A percentile compares a stretch with the other conserved stretches of the same genome.
phyloP scores from a whole-genome alignment of 2,888 invertebrate species.

The Polylopha cassiicola region DNA sequence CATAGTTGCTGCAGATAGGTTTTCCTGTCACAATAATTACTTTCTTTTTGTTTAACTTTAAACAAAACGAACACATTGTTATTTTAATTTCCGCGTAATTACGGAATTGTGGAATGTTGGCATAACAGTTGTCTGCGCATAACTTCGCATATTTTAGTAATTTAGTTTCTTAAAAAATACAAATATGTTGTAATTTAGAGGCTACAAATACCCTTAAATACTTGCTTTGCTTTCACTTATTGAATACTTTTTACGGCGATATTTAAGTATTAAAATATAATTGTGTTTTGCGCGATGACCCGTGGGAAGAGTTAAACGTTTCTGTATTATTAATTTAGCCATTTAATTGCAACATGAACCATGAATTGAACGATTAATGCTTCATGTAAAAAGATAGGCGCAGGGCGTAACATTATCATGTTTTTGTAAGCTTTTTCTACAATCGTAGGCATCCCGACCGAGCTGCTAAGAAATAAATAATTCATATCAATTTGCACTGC shows the following conservation, averaged over 20 bases:
- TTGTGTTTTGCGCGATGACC: conserved; percentile 13
- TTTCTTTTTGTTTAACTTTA: conserved; percentile 33
- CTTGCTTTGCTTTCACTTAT: no score
- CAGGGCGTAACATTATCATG: conserved; percentile 44
- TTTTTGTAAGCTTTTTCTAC: conserved; percentile 45
- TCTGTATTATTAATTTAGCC: conserved; percentile 9
- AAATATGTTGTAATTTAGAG: conserved; percentile 13
- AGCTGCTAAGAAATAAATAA: conserved; percentile 51
- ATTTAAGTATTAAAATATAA: conserved; percentile 1
- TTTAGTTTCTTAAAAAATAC: conserved; percentile 7
- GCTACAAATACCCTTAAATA: no score
- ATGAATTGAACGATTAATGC: conserved; percentile 32
- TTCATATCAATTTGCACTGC: conserved; percentile 56
- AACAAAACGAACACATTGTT: conserved; percentile 43
- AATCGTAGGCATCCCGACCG: conserved; percentile 46
- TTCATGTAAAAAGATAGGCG: conserved; percentile 38
- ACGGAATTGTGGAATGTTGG: conserved; percentile 41
- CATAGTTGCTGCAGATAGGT: conserved; percentile 37
- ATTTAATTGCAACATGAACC: conserved; percentile 12
- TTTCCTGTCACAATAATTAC: conserved; percentile 44
- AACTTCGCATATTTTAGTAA: conserved; percentile 18
- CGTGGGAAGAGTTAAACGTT: conserved; percentile 1
- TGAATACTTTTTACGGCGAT: no score
- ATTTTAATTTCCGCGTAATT: conserved; percentile 41
- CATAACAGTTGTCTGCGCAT: conserved; percentile 32